Conservation (phyloP, 2,113 vertebrate species). For the Microtus richardsoni region DNA sequence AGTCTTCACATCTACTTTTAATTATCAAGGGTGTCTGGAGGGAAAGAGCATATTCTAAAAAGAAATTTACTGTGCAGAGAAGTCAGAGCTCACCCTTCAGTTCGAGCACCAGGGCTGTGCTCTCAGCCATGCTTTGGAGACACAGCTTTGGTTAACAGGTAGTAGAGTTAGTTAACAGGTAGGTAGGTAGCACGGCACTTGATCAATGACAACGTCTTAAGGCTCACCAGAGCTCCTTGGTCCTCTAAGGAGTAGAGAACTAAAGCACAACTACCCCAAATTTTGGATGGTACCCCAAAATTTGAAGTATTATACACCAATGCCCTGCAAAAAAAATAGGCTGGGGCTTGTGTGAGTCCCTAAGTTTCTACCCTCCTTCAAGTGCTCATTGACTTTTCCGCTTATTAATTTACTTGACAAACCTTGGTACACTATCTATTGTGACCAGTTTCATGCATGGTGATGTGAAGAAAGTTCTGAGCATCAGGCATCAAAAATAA, state of each 20-base stretch:
- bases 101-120: accelerated
- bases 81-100: not conserved
- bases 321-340: not conserved
- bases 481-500: not conserved
- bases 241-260: not conserved
- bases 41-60: not conserved
- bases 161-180: too few species aligned
- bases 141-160: not conserved
- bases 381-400: not conserved
- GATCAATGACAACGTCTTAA: too few species aligned
- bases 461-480: not conserved
- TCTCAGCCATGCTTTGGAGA: too few species aligned
- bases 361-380: not conserved
- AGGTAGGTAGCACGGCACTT: too few species aligned
- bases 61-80: not conserved
- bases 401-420: not conserved
- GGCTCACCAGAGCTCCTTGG: not conserved
- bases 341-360: not conserved
- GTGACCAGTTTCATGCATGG: not conserved
- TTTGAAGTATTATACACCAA: not conserved
- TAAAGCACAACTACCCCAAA: not conserved
- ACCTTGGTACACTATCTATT: not conserved
- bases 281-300: too few species aligned
- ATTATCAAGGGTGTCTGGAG: not conserved
- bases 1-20: not conserved